Evolutionary conservation across 2,113 vertebrate species (phyloP), one percentile per base, ranked within the genome.

Genomic region (Pardalotus punctatus): DNA sequence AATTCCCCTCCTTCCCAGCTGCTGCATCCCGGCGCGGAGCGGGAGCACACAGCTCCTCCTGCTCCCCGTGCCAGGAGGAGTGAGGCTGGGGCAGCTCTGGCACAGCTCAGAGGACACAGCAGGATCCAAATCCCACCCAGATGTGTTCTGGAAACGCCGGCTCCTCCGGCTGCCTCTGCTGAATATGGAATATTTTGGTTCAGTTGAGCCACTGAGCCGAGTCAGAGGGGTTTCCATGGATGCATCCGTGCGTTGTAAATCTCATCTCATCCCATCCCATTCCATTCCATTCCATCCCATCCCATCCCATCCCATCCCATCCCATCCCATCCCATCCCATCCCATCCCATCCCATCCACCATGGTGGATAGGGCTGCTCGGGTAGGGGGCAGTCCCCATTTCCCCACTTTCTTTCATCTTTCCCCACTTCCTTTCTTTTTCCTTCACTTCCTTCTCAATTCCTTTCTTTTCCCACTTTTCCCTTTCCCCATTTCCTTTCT

Each of bases 351-450:
- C 42, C 42, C 42, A 42, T 42, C 6, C 73, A 85, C 54, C 47
- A 4, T 0, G 0, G 60, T 48, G 38, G 25, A 11, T 25, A 6
- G 79, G 15, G 40, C 35, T 66, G 50, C 66, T 47, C 2, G 0
- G 56, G 17, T 1, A 4, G 20, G 40, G 81, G 23, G 6, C 24
- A 60, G 14, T n/a, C 43, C 31, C 36, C 31, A 17, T 69, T 31
- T 57, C 8, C 50, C n/a, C 17, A 11, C 28, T 57, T 38, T 5
- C n/a, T 69, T 82, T 29, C 54, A 3, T 24, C 11, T 50, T 67
- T 67, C 7, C 33, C 24, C 12, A 4, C n/a, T 45, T 38, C 3
- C 36, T 45, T 54, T 25, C 40, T 23, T 43, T 58, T 29, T 14
- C 17, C 25, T 11, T 19, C 35, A 33, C 6, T 40, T 50, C 35